These are phyloP conservation scores for Dioctria rufipes DNA, from an alignment of 2,888 invertebrate species.

Conservation along the genomic window DNA sequence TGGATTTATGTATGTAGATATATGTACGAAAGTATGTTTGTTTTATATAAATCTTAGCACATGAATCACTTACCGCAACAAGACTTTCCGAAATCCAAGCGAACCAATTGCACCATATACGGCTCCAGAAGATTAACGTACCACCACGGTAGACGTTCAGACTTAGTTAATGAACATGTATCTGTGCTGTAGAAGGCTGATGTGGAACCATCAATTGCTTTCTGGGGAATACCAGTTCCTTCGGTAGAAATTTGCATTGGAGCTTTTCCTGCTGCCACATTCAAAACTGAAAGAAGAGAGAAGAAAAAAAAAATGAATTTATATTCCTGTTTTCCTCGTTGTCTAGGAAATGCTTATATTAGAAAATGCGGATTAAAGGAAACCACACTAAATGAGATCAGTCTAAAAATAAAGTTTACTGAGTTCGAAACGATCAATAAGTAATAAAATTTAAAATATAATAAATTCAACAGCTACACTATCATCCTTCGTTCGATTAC, in stretches of 20 bases:
- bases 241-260: conserved; percentile 94
- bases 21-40: not conserved
- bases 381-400: no score
- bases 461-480: no score
- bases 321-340: no score
- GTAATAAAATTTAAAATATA: no score
- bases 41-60: not conserved
- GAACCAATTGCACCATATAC: conserved; percentile 94
- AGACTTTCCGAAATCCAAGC: conserved; percentile 91
- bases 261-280: conserved; percentile 95
- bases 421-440: no score
- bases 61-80: conserved; percentile 85
- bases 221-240: conserved; percentile 88
- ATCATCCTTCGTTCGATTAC: no score
- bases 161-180: conserved; percentile 89
- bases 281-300: conserved; percentile 80
- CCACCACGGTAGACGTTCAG: conserved; percentile 93
- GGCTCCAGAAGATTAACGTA: conserved; percentile 95
- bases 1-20: not conserved
- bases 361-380: no score
- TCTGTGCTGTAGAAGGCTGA: conserved; percentile 85
- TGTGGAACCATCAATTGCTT: conserved; percentile 93
- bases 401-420: no score
- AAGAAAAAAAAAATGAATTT: conserved; percentile 48
- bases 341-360: no score